Percentiles rank a stretch among this genome's conserved stretches.
Evolutionary conservation across 2,888 invertebrate species (phyloP).

Genomic region (Heteropelma amictum): DNA sequence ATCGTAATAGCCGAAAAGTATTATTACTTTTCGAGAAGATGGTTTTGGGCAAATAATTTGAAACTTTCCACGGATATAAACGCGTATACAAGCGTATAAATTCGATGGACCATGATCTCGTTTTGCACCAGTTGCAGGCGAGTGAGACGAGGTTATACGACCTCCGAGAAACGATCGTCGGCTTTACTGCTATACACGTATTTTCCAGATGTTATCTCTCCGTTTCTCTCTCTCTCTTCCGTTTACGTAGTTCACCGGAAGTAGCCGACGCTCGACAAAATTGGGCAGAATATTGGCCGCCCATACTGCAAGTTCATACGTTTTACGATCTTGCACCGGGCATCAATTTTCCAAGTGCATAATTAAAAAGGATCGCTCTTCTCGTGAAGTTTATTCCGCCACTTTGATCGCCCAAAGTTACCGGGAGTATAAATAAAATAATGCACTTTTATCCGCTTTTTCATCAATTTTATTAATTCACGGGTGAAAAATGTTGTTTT

Average conservation of each 20-base stretch:
- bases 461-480: too few species aligned
- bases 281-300: not conserved
- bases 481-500: too few species aligned
- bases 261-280: not conserved
- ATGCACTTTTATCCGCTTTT: too few species aligned
- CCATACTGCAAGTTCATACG: not conserved
- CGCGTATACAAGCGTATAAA: not conserved
- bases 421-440: too few species aligned
- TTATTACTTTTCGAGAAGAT: not conserved
- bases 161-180: constrained; percentile 36
- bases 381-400: too few species aligned
- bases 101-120: not conserved
- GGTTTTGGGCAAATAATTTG: not conserved
- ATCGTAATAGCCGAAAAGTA: not conserved
- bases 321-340: constrained; percentile 9
- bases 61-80: not conserved
- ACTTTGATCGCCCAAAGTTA: too few species aligned
- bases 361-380: too few species aligned
- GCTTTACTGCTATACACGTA: constrained; percentile 16
- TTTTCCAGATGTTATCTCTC: constrained; percentile 3
- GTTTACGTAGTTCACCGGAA: constrained; percentile 23
- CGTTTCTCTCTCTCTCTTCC: not conserved
- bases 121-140: not conserved
- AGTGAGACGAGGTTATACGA: constrained; percentile 1
- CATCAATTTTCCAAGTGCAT: constrained; percentile 19